Base-by-base conservation (phyloP, 2,113 vertebrate species). In the Otocyon megalotis region DNA sequence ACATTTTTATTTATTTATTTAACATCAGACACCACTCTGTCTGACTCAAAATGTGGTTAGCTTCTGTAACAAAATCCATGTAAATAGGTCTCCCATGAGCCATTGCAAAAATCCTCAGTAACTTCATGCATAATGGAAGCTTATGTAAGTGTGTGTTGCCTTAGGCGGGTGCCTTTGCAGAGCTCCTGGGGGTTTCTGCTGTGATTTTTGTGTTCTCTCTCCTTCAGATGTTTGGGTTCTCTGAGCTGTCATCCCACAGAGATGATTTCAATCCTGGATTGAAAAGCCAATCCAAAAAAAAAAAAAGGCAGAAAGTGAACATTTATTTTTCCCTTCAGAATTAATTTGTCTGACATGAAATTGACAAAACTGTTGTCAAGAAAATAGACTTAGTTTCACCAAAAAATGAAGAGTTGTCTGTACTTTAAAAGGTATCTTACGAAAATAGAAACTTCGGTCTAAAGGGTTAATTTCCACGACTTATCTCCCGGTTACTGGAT, bases 171-270 rank as follows among this genome's bases (percentile, higher is more conserved):
- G 71, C 48, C 93, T 96, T 90, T 76, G 69, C 92, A n/a, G 69
- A 26, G 11, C 50, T 97, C 96, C 82, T 92, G 87, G 67, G 89
- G 93, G 69, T 67, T 94, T 95, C 84, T 97, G 92, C 60, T 92
- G 92, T 86, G 94, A 95, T 69, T 96, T 96, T 92, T 88, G 76
- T 69, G 37, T 90, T 92, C 80, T 88, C 28, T 10, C 32, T 95
- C 82, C 92, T 92, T 98, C 90, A 97, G 96, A 97, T 92, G 96
- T 97, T 93, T 96, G 92, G 71, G 53, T 97, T 97, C 92, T 96
- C 90, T 90, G 83, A 96, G 92, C 90, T 90, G 76, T 96, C 93
- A 92, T 96, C 28, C 76, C 90, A 95, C 80, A 94, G 76, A 97
- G 90, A 92, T 95, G 54, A 92, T 96, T 96, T 96, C 96, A 96